Evolutionary conservation across 2,888 invertebrate genomes (phyloP).

Genomic region (Aphodius granarius): DNA sequence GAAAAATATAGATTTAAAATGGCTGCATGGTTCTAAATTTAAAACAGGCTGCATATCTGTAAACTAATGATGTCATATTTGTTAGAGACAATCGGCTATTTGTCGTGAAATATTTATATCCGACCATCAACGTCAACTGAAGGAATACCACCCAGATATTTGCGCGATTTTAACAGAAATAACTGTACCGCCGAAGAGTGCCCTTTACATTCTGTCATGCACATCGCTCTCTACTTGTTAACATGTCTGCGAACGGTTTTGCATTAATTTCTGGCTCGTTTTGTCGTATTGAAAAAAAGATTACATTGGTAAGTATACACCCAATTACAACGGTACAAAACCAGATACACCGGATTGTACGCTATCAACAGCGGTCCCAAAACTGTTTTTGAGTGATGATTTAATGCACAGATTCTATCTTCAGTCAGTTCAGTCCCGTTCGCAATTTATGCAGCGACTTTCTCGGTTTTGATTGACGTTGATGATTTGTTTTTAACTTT

Average conservation of each 20-base stretch:
- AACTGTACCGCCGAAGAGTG: neutral
- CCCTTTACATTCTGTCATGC: constrained; percentile 25
- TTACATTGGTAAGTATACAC: constrained; percentile 7
- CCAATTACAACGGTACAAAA: constrained; percentile 8
- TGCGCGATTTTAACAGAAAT: constrained; percentile 8
- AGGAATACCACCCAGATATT: neutral
- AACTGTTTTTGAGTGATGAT: neutral
- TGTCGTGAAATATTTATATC: neutral
- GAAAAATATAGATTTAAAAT: too few relatives aligned
- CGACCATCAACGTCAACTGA: neutral
- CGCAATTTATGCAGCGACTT: neutral
- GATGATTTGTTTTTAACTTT: too few relatives aligned
- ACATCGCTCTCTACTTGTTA: constrained; percentile 26
- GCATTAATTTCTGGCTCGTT: constrained; percentile 27
- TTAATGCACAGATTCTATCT: neutral
- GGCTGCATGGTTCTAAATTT: too few relatives aligned
- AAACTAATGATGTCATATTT: neutral
- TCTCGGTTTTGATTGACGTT: neutral
- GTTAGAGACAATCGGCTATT: neutral
- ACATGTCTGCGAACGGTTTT: constrained; percentile 22
- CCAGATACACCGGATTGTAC: constrained; percentile 2
- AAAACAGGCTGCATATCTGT: too few relatives aligned
- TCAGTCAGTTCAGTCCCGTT: neutral
- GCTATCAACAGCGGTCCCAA: neutral
- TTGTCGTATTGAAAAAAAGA: constrained; percentile 4